Conservation (phyloP, 1,140 invertebrate genomes). For the Eueides isabella region DNA sequence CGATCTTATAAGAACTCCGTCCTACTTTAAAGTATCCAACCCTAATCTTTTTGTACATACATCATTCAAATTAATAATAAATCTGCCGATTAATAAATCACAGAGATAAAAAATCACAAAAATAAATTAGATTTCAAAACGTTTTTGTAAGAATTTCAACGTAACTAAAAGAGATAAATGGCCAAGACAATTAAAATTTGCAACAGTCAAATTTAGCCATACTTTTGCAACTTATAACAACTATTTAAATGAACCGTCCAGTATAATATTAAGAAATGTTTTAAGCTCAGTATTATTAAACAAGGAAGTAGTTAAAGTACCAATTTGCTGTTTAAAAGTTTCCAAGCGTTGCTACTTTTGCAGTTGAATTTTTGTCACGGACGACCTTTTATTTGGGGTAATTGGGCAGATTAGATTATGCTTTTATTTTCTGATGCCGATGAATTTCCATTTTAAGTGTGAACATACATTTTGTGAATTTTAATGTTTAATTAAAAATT, state of each 20-base stretch:
- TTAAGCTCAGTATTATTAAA: slow-evolving; percentile 38
- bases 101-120: too few relatives aligned
- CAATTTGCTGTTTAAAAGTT: slow-evolving; percentile 37
- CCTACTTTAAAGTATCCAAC: too few relatives aligned
- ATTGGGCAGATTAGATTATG: slow-evolving; percentile 33
- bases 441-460: slow-evolving; percentile 18
- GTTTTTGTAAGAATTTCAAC: background rate
- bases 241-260: slow-evolving; percentile 3
- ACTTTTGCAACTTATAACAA: background rate
- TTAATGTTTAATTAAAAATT: background rate
- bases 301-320: slow-evolving; percentile 31
- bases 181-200: background rate
- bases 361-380: slow-evolving; percentile 30
- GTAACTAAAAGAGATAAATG: background rate
- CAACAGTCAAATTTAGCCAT: background rate
- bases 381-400: slow-evolving; percentile 32
- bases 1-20: too few relatives aligned
- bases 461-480: background rate
- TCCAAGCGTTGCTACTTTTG: slow-evolving; percentile 24
- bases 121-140: too few relatives aligned
- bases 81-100: too few relatives aligned
- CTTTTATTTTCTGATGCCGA: slow-evolving; percentile 25
- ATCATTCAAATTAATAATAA: too few relatives aligned
- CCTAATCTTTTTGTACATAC: too few relatives aligned
- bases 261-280: slow-evolving; percentile 34